These are phyloP conservation scores for Vombatus ursinus DNA, from an alignment of 2,113 vertebrate genomes.

Conservation along the genomic window DNA sequence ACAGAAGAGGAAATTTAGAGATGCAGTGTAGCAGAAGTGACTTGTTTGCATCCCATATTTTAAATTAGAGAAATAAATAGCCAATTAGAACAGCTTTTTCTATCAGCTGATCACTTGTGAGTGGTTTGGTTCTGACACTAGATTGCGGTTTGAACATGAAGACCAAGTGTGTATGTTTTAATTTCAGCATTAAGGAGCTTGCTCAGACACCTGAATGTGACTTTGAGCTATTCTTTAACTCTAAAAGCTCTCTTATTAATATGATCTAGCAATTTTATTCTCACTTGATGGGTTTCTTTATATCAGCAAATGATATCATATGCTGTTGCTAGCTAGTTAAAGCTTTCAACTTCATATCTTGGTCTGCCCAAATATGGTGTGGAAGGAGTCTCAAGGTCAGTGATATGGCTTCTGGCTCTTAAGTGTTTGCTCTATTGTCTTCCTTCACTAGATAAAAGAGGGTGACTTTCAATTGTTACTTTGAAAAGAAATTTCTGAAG, in stretches of 20 bases:
- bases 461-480: constrained; percentile 76
- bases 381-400: constrained; percentile 70
- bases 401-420: constrained; percentile 61
- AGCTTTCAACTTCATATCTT: constrained; percentile 39
- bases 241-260: constrained; percentile 49
- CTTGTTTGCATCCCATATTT: background rate
- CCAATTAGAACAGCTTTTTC: background rate
- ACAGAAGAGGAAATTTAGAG: background rate
- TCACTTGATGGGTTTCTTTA: constrained; percentile 49
- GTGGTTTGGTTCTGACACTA: constrained; percentile 68
- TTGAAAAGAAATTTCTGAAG: constrained; percentile 79
- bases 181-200: constrained; percentile 53
- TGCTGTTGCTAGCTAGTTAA: constrained; percentile 57
- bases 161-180: constrained; percentile 34
- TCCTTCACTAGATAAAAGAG: constrained; percentile 75
- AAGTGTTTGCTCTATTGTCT: constrained; percentile 64
- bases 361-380: constrained; percentile 32
- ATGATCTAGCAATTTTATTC: constrained; percentile 37
- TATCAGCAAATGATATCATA: constrained; percentile 63
- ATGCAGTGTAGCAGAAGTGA: background rate
- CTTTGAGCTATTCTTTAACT: constrained; percentile 43
- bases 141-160: constrained; percentile 68
- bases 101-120: constrained; percentile 49
- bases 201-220: constrained; percentile 46
- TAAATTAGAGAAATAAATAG: constrained; percentile 41